These are phyloP conservation scores for Apis florea DNA, from an alignment of 1,140 invertebrate species.

Conservation along the genomic window DNA sequence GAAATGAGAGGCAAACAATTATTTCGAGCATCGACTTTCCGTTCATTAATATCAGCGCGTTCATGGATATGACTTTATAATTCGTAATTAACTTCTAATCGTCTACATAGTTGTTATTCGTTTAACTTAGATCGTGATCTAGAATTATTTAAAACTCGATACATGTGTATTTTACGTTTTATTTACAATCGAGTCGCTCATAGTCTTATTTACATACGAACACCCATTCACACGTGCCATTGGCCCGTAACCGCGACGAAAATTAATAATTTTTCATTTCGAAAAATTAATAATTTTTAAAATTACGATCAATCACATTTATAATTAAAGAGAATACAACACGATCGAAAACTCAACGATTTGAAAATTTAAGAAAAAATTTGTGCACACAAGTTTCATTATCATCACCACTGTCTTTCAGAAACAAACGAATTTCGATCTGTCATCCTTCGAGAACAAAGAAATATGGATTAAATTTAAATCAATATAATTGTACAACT, in stretches of 20 bases:
- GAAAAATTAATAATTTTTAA: background rate
- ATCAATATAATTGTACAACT: background rate
- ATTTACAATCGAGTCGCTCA: slow-evolving; percentile 56
- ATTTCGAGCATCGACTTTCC: background rate
- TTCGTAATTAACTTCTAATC: slow-evolving; percentile 53
- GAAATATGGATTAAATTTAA: background rate
- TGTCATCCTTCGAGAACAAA: no score
- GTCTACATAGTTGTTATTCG: slow-evolving; percentile 57
- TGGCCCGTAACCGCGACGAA: background rate
- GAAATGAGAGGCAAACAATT: background rate
- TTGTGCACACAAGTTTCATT: background rate
- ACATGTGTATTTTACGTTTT: slow-evolving; percentile 44
- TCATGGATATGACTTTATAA: slow-evolving; percentile 57
- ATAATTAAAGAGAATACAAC: no score
- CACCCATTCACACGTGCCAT: background rate
- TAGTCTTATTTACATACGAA: slow-evolving; percentile 39
- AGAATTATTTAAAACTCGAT: slow-evolving; percentile 54
- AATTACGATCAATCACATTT: background rate
- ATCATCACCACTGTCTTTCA: no score
- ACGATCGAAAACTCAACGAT: background rate
- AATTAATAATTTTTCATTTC: background rate
- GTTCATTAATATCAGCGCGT: slow-evolving; percentile 12
- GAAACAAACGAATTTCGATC: no score
- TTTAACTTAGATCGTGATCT: slow-evolving; percentile 56
- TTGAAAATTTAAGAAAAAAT: background rate